phyloP scores from a whole-genome alignment of 2,888 invertebrate genomes.

The Autographa gamma region DNA sequence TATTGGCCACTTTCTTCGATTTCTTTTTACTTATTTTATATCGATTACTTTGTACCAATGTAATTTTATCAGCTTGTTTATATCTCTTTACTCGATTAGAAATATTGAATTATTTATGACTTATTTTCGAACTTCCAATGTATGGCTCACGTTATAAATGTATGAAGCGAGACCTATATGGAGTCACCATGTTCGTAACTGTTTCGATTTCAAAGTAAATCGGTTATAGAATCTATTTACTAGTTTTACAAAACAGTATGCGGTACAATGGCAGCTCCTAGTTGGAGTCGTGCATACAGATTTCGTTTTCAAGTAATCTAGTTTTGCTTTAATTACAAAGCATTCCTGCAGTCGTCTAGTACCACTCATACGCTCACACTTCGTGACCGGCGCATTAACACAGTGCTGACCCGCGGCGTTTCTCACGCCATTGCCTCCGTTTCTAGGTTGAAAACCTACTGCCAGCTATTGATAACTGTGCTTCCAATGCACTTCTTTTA shows the following conservation, averaged over 20 bases:
- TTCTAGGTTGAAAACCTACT: constrained; percentile 65
- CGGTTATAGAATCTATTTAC: background rate
- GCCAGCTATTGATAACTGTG: constrained; percentile 52
- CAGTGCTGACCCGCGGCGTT: constrained; percentile 65
- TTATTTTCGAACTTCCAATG: background rate
- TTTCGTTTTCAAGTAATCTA: constrained; percentile 11
- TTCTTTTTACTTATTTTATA: background rate
- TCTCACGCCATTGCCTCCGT: constrained; percentile 71
- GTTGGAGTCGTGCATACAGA: background rate
- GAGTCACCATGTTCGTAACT: background rate
- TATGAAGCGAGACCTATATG: background rate
- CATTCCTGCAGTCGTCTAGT: constrained; percentile 41
- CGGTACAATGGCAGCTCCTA: background rate
- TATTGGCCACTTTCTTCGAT: background rate
- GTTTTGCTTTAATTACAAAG: constrained; percentile 32
- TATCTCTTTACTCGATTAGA: background rate
- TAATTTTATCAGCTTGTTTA: background rate
- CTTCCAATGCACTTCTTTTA: constrained; percentile 36
- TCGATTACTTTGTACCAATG: background rate
- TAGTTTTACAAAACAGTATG: background rate
- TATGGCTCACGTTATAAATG: background rate
- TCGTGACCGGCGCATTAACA: constrained; percentile 72
- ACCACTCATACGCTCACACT: constrained; percentile 51
- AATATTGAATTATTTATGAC: no score
- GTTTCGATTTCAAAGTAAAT: background rate